These are phyloP conservation scores for Caenorhabditis sp. DNA, from an alignment of 2,888 invertebrate genomes.

Conservation along the genomic window DNA sequence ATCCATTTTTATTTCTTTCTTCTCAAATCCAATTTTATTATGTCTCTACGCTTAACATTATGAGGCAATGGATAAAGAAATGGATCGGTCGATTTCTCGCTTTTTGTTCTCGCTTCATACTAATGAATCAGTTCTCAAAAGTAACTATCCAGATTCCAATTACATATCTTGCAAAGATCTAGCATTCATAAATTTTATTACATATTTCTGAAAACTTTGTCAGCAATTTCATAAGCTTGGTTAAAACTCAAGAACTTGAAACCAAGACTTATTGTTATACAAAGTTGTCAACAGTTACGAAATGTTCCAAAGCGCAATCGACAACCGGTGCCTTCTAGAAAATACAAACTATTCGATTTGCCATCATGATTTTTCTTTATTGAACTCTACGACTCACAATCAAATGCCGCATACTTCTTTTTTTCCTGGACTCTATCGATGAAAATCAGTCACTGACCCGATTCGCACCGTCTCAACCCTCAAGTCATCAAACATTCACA, in stretches of 20 bases:
- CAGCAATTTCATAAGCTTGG: too few relatives aligned
- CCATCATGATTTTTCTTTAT: slow-evolving; percentile 13
- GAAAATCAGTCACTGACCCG: slow-evolving; percentile 32
- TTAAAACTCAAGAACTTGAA: too few relatives aligned
- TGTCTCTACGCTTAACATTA: slow-evolving; percentile 9
- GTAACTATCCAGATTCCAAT: too few relatives aligned
- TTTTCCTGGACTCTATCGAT: slow-evolving; percentile 12
- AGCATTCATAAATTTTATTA: slow-evolving; percentile 4
- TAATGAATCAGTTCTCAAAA: too few relatives aligned
- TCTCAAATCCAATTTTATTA: slow-evolving; percentile 24
- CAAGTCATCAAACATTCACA: slow-evolving; percentile 20
- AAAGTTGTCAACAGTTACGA: too few relatives aligned
- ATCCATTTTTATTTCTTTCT: slow-evolving; percentile 16
- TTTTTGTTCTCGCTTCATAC: neutral
- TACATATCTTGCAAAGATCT: neutral
- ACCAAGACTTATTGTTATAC: too few relatives aligned
- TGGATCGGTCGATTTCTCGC: neutral
- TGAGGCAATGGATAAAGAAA: neutral
- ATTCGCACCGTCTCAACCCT: slow-evolving; percentile 4
- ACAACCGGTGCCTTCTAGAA: too few relatives aligned
- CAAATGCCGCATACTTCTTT: neutral
- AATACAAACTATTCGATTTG: too few relatives aligned
- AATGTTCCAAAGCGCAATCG: too few relatives aligned
- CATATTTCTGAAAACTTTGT: too few relatives aligned
- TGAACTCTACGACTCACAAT: neutral